A percentile compares a stretch with the other conserved stretches of the same genome.
Conservation (phyloP, 2,797 vertebrate genomes). For the Streptopelia turtur region DNA sequence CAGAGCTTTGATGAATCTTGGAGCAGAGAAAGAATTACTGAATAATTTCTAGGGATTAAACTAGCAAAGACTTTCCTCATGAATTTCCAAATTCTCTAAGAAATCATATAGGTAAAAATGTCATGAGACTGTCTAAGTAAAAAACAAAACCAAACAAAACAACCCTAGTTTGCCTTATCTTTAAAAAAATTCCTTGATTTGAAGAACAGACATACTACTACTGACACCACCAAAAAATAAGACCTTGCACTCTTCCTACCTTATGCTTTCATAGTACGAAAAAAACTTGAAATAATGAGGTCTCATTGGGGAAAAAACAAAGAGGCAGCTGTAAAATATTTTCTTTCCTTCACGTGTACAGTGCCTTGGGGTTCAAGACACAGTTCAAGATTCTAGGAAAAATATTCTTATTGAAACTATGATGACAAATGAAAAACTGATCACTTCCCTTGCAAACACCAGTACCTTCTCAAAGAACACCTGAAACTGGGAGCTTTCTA, state of each 20-base stretch:
- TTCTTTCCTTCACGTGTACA: neutral
- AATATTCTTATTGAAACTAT: neutral
- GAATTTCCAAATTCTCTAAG: neutral
- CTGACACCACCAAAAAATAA: neutral
- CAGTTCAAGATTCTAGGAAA: neutral
- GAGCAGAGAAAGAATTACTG: neutral
- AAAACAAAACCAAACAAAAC: neutral
- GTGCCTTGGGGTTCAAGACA: neutral
- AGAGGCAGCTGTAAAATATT: neutral
- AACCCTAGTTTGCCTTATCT: neutral
- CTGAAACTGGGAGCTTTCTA: neutral
- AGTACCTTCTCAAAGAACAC: neutral
- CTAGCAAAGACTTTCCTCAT: neutral
- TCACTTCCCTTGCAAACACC: neutral
- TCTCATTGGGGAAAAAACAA: neutral
- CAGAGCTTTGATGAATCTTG: neutral
- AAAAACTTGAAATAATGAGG: neutral
- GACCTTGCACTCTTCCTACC: neutral
- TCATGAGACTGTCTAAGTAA: neutral
- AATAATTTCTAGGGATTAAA: neutral
- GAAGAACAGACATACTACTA: neutral
- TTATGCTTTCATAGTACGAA: neutral
- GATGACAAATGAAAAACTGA: neutral
- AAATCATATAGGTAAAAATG: neutral
- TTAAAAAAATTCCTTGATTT: neutral